Percentiles rank a stretch among this genome's conserved stretches.
phyloP scores from a whole-genome alignment of 2,113 vertebrate genomes.

The Falco punctatus region DNA sequence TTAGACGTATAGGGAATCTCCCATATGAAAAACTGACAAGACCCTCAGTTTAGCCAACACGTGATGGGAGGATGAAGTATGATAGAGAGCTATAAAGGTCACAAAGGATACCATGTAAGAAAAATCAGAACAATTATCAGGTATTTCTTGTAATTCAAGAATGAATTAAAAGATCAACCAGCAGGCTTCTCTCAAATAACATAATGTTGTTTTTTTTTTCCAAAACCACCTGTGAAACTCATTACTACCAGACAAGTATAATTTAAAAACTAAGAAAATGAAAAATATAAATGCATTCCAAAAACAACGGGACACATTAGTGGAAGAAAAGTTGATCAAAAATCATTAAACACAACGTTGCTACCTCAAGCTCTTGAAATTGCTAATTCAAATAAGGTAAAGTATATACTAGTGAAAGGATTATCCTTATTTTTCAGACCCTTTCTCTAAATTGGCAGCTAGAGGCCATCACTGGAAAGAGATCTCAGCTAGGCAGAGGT shows the following conservation, averaged over 20 bases:
- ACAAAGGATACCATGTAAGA: background rate
- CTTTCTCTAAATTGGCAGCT: background rate
- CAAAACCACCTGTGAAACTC: background rate
- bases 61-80: background rate
- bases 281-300: background rate
- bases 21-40: background rate
- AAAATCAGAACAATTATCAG: background rate
- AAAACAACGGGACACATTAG: background rate
- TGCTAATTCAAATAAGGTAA: background rate
- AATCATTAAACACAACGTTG: background rate
- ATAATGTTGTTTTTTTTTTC: background rate
- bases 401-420: background rate
- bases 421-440: background rate
- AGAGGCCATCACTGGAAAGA: background rate
- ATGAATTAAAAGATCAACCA: background rate
- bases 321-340: background rate
- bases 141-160: background rate
- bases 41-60: background rate
- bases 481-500: background rate
- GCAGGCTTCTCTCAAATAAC: background rate
- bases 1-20: background rate
- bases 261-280: background rate
- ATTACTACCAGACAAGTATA: background rate
- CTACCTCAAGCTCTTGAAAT: background rate
- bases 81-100: background rate